Evolutionary conservation across 2,797 vertebrate genomes (phyloP).

Genomic region (Falco cherrug): DNA sequence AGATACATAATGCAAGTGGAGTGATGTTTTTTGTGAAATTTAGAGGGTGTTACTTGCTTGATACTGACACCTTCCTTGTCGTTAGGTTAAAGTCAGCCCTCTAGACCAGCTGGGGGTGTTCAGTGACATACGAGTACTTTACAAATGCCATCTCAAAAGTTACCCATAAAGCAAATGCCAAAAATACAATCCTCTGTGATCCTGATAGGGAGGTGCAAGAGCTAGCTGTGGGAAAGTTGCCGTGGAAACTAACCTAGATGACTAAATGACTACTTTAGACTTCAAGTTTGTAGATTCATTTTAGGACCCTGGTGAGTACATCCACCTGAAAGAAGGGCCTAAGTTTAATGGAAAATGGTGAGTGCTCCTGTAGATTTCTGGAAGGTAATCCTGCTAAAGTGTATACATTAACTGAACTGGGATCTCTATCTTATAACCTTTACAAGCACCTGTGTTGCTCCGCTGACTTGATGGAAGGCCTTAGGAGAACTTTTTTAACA

Average conservation of each 20-base stretch:
- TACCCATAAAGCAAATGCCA: background rate
- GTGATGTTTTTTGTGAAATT: background rate
- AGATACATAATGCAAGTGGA: background rate
- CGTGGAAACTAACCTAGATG: background rate
- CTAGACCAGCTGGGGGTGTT: background rate
- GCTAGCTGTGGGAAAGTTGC: background rate
- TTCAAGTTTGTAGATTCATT: background rate
- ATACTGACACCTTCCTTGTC: background rate
- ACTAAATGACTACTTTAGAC: background rate
- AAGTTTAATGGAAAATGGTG: background rate
- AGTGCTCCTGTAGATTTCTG: background rate
- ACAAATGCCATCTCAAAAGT: background rate
- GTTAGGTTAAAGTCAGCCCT: background rate
- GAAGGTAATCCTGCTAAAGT: background rate
- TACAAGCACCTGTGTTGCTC: background rate
- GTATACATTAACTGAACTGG: background rate
- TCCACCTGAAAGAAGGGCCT: background rate
- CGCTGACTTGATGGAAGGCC: background rate
- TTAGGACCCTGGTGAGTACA: background rate
- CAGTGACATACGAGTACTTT: background rate
- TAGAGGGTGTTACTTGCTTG: background rate
- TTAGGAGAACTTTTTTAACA: background rate
- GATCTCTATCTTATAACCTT: background rate
- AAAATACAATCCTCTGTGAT: background rate
- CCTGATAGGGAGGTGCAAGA: background rate